Percentiles rank a stretch among this genome's conserved stretches.
phyloP scores from a whole-genome alignment of 92 coral and sea anemone genomes.

The Isaurus tuberculatus region DNA sequence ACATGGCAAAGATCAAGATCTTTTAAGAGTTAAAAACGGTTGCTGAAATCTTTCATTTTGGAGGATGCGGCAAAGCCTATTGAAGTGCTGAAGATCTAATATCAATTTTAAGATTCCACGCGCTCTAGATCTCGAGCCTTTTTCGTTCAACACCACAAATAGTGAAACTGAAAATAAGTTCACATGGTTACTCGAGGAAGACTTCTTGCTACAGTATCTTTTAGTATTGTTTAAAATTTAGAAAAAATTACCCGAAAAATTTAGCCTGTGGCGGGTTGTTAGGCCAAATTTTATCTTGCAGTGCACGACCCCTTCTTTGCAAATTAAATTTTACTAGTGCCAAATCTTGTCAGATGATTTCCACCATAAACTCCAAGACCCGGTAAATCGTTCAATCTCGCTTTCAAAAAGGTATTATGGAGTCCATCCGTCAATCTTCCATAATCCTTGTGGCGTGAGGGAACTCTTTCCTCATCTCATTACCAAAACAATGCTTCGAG shows the following conservation, averaged over 20 bases:
- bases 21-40: not conserved
- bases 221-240: not conserved
- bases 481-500: not conserved
- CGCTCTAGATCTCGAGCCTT: not conserved
- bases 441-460: not conserved
- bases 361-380: not conserved
- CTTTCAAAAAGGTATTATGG: not conserved
- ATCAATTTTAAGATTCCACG: not conserved
- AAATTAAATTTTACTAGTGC: not conserved
- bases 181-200: not conserved
- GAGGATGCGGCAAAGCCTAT: slow-evolving; percentile 22
- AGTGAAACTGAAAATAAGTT: not conserved
- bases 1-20: slow-evolving; percentile 30
- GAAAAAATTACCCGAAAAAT: not conserved
- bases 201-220: not conserved
- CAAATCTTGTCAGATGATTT: not conserved
- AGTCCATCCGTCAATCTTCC: not conserved
- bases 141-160: not conserved
- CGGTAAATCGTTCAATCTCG: not conserved
- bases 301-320: not conserved
- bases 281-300: not conserved
- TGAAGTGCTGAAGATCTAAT: slow-evolving; percentile 45
- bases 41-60: slow-evolving; percentile 8
- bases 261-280: not conserved
- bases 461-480: not conserved